These are phyloP conservation scores for Denticeps clupeoides DNA, from an alignment of 2,797 vertebrate species.

Conservation along the genomic window DNA sequence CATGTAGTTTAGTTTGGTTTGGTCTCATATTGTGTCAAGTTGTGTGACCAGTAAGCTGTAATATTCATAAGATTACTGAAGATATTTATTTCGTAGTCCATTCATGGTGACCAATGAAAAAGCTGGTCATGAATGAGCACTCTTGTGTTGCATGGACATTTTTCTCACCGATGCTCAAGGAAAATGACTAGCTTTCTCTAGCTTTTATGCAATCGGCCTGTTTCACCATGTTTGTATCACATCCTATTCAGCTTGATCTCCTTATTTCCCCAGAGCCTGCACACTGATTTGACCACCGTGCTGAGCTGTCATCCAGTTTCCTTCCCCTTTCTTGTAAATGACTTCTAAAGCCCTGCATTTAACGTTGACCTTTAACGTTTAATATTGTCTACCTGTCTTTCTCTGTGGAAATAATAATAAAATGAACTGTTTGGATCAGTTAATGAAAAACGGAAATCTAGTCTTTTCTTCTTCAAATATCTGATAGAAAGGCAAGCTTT, in stretches of 20 bases:
- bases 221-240: not conserved
- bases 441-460: too few relatives aligned
- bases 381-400: not conserved
- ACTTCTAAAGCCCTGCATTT: not conserved
- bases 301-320: conserved; percentile 17
- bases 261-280: conserved; percentile 41
- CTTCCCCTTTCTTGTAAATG: conserved; percentile 19
- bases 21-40: too few relatives aligned
- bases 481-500: too few relatives aligned
- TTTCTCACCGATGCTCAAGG: too few relatives aligned
- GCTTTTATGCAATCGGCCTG: not conserved
- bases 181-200: not conserved
- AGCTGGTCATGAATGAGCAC: too few relatives aligned
- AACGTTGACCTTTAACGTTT: not conserved
- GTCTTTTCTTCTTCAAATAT: too few relatives aligned
- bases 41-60: too few relatives aligned
- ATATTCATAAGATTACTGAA: too few relatives aligned
- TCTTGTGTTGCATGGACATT: too few relatives aligned
- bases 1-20: too few relatives aligned
- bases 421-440: not conserved
- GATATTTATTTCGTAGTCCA: too few relatives aligned
- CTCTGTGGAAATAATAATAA: conserved; percentile 3
- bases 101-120: too few relatives aligned
- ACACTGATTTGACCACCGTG: conserved; percentile 41
- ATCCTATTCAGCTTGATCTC: not conserved